Percentiles rank a stretch among this genome's conserved stretches.
Conservation (phyloP, 2,888 invertebrate genomes). For the Stenotaenia linearis region DNA sequence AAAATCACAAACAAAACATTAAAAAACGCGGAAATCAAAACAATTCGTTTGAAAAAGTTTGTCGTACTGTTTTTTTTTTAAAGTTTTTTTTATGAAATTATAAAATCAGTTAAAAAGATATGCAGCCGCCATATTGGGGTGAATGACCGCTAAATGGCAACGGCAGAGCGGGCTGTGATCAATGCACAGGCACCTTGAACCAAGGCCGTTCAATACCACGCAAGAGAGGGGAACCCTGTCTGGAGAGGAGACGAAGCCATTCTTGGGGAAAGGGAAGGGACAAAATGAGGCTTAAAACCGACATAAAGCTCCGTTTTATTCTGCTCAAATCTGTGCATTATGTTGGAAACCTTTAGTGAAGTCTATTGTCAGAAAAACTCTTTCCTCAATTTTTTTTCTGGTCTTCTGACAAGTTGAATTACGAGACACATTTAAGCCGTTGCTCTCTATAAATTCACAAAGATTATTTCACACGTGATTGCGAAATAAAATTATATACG, state of each 20-base stretch:
- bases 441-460: not conserved
- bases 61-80: not conserved
- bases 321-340: not conserved
- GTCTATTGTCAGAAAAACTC: not conserved
- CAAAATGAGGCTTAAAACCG: not conserved
- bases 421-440: not conserved
- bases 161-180: slow-evolving; percentile 27
- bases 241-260: slow-evolving; percentile 24
- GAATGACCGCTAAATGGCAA: slow-evolving; percentile 30
- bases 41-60: too few relatives aligned
- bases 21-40: too few relatives aligned
- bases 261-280: not conserved
- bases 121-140: slow-evolving; percentile 29
- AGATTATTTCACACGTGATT: not conserved
- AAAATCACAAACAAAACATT: too few relatives aligned
- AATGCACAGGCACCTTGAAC: slow-evolving; percentile 32
- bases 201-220: slow-evolving; percentile 31
- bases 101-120: slow-evolving; percentile 4
- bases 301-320: slow-evolving; percentile 6
- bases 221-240: slow-evolving; percentile 10
- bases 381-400: not conserved
- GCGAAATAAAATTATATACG: not conserved
- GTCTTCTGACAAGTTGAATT: not conserved
- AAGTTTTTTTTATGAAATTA: not conserved
- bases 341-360: not conserved